Evolutionary conservation across 2,113 vertebrate genomes (phyloP), one percentile per base, ranked within the genome.

Genomic region (Triplophysa rosa): DNA sequence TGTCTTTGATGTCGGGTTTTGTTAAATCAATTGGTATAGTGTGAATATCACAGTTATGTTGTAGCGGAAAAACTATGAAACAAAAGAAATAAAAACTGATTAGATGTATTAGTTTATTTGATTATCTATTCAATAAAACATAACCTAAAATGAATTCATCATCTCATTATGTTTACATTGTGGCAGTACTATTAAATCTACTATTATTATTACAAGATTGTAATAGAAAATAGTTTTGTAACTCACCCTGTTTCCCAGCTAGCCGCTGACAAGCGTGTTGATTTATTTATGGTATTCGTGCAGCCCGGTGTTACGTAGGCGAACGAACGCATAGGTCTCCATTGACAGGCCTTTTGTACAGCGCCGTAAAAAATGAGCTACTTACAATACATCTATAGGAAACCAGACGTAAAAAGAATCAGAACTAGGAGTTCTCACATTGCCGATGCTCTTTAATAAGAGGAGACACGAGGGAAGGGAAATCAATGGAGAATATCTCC

Each of bases 351-450:
- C 92, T 93, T 95, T 94, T 95, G 93, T 94, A 92, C 88, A 88
- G 87, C 88, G 88, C 90, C 14, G 73, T 86, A 88, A 88, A 87
- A 94, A 93, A 94, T 91, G 92, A 91, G 91, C 90, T 93, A 92
- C 93, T 91, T 92, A 94, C 94, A 95, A 94, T 93, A 93, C 92
- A 89, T 93, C 93, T 92, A 94, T 89, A 95, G 94, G 94, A 95
- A 94, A 92, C 92, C 92, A 92, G 91, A 94, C 92, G 92, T 94
- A 95, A 92, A 93, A 93, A 92, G 90, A 95, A 94, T 90, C 91
- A 93, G 92, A 93, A 89, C 94, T 93, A 93, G 93, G 94, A 93
- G 92, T 90, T 90, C 91, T 91, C 92, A 93, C 93, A 89, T 89
- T 87, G 92, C 92, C 61, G 59, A 61, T 77, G 70, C 67, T 80